Percentiles rank a stretch among this genome's conserved stretches.
Evolutionary conservation across 2,797 vertebrate species (phyloP).

Genomic region (Natrix natrix): DNA sequence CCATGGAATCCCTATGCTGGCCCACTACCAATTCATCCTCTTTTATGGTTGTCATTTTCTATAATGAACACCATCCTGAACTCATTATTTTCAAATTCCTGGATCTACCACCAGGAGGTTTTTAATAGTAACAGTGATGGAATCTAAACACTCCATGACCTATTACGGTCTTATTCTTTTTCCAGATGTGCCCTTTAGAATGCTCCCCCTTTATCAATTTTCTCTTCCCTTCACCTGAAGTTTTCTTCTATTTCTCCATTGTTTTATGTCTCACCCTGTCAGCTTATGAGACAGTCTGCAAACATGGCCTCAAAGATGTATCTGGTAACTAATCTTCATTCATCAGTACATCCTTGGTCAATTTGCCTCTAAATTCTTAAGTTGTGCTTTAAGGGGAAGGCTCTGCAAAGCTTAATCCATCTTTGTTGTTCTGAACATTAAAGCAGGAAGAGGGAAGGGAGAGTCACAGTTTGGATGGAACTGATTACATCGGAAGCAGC

Average conservation of each 20-base stretch:
- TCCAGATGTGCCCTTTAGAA: slow-evolving; percentile 55
- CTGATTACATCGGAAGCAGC: background rate
- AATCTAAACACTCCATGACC: slow-evolving; percentile 39
- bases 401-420: slow-evolving; percentile 2
- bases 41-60: background rate
- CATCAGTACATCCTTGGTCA: background rate
- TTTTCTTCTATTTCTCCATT: background rate
- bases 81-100: background rate
- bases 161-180: slow-evolving; percentile 29
- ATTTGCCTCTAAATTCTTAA: background rate
- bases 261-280: background rate
- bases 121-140: slow-evolving; percentile 39
- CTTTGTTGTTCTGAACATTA: background rate
- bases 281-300: background rate
- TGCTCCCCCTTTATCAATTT: slow-evolving; percentile 12
- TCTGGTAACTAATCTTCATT: slow-evolving; percentile 20
- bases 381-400: background rate
- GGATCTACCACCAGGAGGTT: background rate
- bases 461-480: background rate
- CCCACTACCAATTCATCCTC: background rate
- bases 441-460: background rate
- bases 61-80: background rate
- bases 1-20: background rate
- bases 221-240: accelerated
- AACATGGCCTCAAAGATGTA: background rate